Evolutionary conservation across 2,113 vertebrate species (phyloP).

Genomic region (Xiphias gladius): DNA sequence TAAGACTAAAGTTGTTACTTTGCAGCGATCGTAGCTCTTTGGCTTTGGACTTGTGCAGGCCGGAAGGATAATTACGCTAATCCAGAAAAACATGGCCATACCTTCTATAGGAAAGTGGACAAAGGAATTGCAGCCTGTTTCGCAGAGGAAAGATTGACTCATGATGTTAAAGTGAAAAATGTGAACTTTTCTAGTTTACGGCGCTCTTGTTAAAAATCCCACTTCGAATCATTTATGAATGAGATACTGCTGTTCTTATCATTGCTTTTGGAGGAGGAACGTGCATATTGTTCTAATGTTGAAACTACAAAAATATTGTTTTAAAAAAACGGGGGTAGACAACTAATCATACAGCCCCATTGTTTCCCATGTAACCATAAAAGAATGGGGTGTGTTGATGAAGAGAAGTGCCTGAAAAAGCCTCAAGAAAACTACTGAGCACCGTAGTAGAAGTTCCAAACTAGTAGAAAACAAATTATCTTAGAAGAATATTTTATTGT

Average conservation of each 20-base stretch:
- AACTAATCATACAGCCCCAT: no score
- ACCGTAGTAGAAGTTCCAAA: no score
- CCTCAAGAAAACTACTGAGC: not conserved
- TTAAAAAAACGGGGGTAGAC: not conserved
- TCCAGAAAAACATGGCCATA: not conserved
- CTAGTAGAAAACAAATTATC: no score
- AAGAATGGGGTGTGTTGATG: no score
- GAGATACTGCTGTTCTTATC: not conserved
- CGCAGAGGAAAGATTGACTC: no score
- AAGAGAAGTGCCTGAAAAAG: no score
- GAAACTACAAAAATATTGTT: not conserved
- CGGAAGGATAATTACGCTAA: not conserved
- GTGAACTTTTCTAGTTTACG: no score
- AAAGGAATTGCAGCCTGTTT: not conserved
- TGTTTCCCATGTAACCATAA: no score
- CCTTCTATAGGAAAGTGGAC: not conserved
- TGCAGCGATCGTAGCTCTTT: not conserved
- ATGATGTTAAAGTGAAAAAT: no score
- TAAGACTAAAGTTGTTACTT: not conserved
- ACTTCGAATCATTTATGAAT: not conserved
- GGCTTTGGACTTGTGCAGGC: not conserved
- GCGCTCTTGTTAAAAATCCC: not conserved
- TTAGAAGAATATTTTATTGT: not conserved
- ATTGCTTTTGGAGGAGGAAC: not conserved
- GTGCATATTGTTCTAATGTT: no score